Evolutionary conservation across 2,797 vertebrate genomes (phyloP), one percentile per base, ranked within the genome.

Genomic region (Apodemus agrarius): DNA sequence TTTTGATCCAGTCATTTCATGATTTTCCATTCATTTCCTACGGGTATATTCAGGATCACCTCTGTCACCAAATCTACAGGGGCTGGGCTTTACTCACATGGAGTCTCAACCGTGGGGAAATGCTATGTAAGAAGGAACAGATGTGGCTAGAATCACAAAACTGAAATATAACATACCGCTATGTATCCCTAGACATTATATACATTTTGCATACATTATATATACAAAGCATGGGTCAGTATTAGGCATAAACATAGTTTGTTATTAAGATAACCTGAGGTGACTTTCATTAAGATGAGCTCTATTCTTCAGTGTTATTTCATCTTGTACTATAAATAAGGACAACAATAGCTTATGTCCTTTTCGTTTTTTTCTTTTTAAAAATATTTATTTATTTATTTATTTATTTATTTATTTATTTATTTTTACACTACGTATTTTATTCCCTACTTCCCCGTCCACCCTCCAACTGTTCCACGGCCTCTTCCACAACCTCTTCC

Each of bases 11-110:
- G 59, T 59, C 92, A 72, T 76, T 82, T 91, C 13, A n/a, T 31
- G 75, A 85, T 67, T 96, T 94, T 91, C 9, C 57, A n/a, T 57
- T 89, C 4, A 85, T 83, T 89, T 74, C 78, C 43, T 80, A 8
- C 59, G 63, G 43, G 76, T 79, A 5, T 86, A 82, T 74, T 80
- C 80, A 92, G 46, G 88, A 65, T n/a, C 13, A n/a, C 91, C 40
- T 96, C 40, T 34, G 78, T n/a, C 26, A 49, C 31, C 59, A 46
- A 94, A 67, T n/a, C 22, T 57, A 54, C 1, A n/a, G 19, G 19
- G 14, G 8, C 17, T 61, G 1, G 31, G 61, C 29, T 87, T 90
- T 26, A 54, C 57, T 82, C 4, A 61, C 31, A n/a, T 3, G 80
- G 24, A 94, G 24, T 81, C 61, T 59, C 63, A 96, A 52, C 9